Evolutionary conservation across 1,140 invertebrate genomes (phyloP), one percentile per base, ranked within the genome.

Genomic region (Bombus vancouverensis): DNA sequence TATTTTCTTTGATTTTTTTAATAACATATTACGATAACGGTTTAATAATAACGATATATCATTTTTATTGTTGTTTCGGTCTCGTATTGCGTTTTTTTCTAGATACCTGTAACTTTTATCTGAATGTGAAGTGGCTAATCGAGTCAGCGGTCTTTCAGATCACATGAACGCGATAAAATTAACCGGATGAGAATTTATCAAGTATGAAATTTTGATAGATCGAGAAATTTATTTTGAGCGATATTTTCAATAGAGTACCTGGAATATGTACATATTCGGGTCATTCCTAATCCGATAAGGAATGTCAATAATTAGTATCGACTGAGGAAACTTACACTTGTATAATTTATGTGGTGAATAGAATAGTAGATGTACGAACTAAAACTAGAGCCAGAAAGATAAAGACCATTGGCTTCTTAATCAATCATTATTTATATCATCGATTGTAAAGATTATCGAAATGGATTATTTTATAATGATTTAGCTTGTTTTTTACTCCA

Each of bases 161-260:
- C 47, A 53, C 47, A 9, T 28, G 44, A 25, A 34, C 22, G 25
- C 10, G 82, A 84, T 84, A 84, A 84, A 78, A 47, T 77, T 25
- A 53, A 66, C 22, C 37, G 28, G 39, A 71, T 22, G 18, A 37
- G 25, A 10, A 37, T 18, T 2, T 10, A 25, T 9, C 3, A 39
- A 22, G 25, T 79, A 75, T 59, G 42, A 71, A 53, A 71, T 32
- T 72, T 71, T 15, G 75, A 84, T 84, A 53, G 75, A 72, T 79
- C 15, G 42, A n/a, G 1, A 57, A 32, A 84, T 72, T 79, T 79
- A 71, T 71, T 84, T 79, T n/a, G 6, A 71, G n/a, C 22, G 34
- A 28, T 6, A 22, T 22, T 47, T 71, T 84, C 25, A 28, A 25
- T 68, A 25, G 53, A 32, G 25, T 68, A 53, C 34, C 10, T 68